Percentiles rank a stretch among this genome's conserved stretches.
phyloP scores from a whole-genome alignment of 2,797 vertebrate genomes.

The Sternarchorhynchus goeldii region DNA sequence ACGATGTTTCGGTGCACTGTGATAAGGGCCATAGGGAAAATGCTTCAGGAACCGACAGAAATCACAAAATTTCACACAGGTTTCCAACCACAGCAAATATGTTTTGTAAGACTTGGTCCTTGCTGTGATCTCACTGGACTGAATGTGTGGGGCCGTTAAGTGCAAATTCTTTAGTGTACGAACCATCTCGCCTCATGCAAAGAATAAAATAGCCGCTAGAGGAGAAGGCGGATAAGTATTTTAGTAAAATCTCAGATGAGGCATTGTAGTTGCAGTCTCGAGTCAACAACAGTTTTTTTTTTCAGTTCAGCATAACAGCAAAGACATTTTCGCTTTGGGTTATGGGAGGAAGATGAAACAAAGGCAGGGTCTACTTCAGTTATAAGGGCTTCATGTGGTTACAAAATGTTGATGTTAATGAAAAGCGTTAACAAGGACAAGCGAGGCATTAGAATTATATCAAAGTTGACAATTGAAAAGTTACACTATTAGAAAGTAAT shows the following conservation, averaged over 20 bases:
- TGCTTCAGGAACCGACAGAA: not conserved
- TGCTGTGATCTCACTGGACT: constrained; percentile 18
- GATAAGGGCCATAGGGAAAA: not conserved
- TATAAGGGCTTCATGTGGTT: too few species aligned
- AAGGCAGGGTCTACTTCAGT: too few species aligned
- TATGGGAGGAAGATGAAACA: not conserved
- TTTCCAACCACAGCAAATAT: not conserved
- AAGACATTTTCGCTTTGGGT: not conserved
- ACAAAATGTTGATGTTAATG: not conserved
- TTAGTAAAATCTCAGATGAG: constrained; percentile 31
- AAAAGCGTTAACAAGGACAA: not conserved
- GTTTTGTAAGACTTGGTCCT: not conserved
- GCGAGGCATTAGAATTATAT: not conserved
- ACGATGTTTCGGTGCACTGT: constrained; percentile 88
- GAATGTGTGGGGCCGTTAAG: not conserved
- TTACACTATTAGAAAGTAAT: not conserved
- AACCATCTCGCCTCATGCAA: not conserved
- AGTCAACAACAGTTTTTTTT: constrained; percentile 33
- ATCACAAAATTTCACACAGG: not conserved
- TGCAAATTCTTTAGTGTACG: constrained; percentile 5
- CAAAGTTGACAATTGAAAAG: not conserved
- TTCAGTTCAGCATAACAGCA: constrained; percentile 6
- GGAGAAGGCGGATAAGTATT: constrained; percentile 6
- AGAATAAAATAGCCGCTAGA: constrained; percentile 26
- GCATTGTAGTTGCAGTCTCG: constrained; percentile 14